Base-by-base conservation (phyloP, 1,140 invertebrate species). In the Varroa destructor region DNA sequence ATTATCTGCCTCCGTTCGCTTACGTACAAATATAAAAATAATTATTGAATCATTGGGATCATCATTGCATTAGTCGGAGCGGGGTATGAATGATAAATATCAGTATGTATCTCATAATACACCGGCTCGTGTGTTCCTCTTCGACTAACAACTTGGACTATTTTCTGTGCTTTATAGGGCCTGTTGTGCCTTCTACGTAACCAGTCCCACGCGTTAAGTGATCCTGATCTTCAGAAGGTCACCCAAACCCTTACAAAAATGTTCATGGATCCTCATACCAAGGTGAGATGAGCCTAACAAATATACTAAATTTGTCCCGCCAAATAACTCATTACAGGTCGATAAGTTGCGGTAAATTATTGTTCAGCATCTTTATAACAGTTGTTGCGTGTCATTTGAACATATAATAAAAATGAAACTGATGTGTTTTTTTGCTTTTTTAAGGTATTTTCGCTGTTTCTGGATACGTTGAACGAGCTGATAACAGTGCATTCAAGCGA, bases 241-340 rank as follows among this genome's bases (percentile, higher is more conserved):
- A 91, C 89, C 0, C 92, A 96, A 76, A 88, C 93, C 74, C 91
- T 95, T 77, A 89, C 90, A 57, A 90, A 91, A 82, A 93, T 96
- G 89, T 95, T 97, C 77, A 91, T 93, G 85, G 93, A 97, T 79
- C 89, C 91, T n/a, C 91, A 95, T 78, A 94, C 90, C 1, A 96
- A 96, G 81, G 85, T 84, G 78, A 77, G 64, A 43, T 43, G 12
- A 37, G 36, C n/a, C 40, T n/a, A 5, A 72, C 61, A 14, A 36
- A 57, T 14, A 10, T n/a, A 25, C 14, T 12, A 71, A 71, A 43
- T 36, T 14, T 37, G 55, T n/a, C 4, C 6, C 3, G n/a, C 0
- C 67, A 25, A 43, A 36, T 40, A 70, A 57, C 10, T 25, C 25
- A 43, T n/a, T 71, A 14, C 43, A 61, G 46, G 8, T 8, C 46